Percentiles rank a stretch among this genome's conserved stretches.
Evolutionary conservation across 1,140 invertebrate genomes (phyloP).

Genomic region (Dolichoris vasculosae): DNA sequence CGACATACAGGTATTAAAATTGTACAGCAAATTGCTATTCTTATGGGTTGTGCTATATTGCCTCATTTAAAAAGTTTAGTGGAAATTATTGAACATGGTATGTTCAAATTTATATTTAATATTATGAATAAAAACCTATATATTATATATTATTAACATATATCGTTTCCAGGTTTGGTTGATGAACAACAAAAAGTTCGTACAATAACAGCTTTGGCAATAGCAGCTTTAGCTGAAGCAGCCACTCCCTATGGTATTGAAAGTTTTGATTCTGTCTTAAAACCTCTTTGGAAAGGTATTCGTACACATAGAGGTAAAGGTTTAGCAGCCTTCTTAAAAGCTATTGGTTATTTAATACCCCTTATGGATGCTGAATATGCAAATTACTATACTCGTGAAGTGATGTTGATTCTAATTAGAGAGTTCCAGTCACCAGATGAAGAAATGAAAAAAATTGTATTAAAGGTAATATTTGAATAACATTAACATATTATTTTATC

Average conservation of each 20-base stretch:
- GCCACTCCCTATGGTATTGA: slow-evolving; percentile 99
- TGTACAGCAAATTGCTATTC: slow-evolving; percentile 99
- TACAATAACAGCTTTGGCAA: slow-evolving; percentile 98
- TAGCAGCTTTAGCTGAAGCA: slow-evolving; percentile 97
- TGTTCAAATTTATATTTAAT: slow-evolving; percentile 53
- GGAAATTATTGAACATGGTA: slow-evolving; percentile 99
- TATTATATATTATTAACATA: neutral
- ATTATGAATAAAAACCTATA: neutral
- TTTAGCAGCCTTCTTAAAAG: slow-evolving; percentile 98
- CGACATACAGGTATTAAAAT: slow-evolving; percentile 99
- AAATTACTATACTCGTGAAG: slow-evolving; percentile 99
- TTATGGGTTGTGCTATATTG: slow-evolving; percentile 99
- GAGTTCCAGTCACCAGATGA: slow-evolving; percentile 99
- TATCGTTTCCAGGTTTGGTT: slow-evolving; percentile 77
- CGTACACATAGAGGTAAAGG: slow-evolving; percentile 98
- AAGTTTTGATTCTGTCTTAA: slow-evolving; percentile 99
- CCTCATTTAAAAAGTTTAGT: slow-evolving; percentile 98
- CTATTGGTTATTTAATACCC: slow-evolving; percentile 99
- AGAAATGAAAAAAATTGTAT: slow-evolving; percentile 99
- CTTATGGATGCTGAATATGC: slow-evolving; percentile 99
- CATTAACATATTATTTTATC: slow-evolving; percentile 43
- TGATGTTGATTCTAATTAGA: slow-evolving; percentile 99
- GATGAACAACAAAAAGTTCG: slow-evolving; percentile 93
- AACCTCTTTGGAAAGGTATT: slow-evolving; percentile 99
- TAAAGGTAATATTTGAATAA: slow-evolving; percentile 82